phyloP scores from a whole-genome alignment of 2,113 vertebrate genomes.

The Elanoides forficatus region DNA sequence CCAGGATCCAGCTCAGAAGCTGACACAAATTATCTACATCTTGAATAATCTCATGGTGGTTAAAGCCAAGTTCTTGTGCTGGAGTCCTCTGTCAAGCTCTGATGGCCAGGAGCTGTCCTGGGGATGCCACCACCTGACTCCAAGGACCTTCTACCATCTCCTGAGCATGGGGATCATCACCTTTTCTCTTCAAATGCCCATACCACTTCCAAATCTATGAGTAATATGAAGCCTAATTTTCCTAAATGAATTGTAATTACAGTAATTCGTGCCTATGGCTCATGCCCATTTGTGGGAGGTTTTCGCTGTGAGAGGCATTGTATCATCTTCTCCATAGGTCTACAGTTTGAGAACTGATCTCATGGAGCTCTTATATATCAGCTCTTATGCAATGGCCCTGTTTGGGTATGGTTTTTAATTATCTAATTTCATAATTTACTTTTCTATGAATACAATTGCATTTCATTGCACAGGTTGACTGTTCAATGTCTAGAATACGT shows the following conservation, averaged over 20 bases:
- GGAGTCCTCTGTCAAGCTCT: not conserved
- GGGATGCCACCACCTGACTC: not conserved
- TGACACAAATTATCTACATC: not conserved
- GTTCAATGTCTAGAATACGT: not conserved
- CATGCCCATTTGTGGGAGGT: not conserved
- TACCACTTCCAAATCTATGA: not conserved
- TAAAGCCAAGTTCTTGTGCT: not conserved
- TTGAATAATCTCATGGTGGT: not conserved
- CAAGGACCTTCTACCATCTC: not conserved
- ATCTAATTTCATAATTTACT: not conserved
- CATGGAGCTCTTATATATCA: conserved; percentile 25
- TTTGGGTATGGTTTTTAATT: not conserved
- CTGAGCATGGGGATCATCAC: not conserved
- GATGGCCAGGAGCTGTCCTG: not conserved
- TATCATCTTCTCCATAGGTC: not conserved
- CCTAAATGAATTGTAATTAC: conserved; percentile 48
- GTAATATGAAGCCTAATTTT: not conserved
- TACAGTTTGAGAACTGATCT: not conserved
- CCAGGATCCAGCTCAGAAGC: not conserved
- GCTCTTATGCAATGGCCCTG: not conserved
- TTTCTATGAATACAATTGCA: not conserved
- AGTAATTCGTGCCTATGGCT: conserved; percentile 28
- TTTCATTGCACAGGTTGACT: not conserved
- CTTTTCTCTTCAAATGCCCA: not conserved
- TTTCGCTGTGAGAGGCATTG: not conserved